Conservation (phyloP, 1,140 invertebrate genomes). For the Drosophila baimaii region DNA sequence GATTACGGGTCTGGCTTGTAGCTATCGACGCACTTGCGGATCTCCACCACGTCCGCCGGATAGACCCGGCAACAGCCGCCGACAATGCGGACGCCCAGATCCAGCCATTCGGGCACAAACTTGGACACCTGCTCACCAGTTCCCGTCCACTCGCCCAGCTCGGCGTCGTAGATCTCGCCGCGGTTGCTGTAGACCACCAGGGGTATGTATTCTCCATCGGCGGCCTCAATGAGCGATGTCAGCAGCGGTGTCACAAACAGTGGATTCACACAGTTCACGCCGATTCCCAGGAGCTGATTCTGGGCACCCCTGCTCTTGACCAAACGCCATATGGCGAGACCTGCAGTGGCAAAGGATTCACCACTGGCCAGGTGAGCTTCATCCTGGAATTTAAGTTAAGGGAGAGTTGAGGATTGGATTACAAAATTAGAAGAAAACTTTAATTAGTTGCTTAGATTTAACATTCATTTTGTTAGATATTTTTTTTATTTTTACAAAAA, state of each 20-base stretch:
- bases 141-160: conserved; percentile 86
- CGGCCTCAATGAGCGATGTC: conserved; percentile 79
- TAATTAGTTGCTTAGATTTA: too few relatives aligned
- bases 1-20: conserved; percentile 47
- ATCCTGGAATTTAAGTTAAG: conserved; percentile 84
- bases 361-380: conserved; percentile 89
- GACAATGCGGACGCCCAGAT: conserved; percentile 88
- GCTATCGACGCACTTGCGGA: conserved; percentile 84
- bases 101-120: conserved; percentile 88
- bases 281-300: conserved; percentile 88
- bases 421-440: neutral
- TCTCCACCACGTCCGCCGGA: conserved; percentile 87
- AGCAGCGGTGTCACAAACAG: conserved; percentile 86
- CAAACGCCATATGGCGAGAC: conserved; percentile 85
- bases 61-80: conserved; percentile 92
- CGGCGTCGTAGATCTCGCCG: conserved; percentile 86
- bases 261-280: conserved; percentile 93
- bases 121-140: conserved; percentile 85
- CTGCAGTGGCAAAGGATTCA: conserved; percentile 88
- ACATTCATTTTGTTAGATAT: too few relatives aligned
- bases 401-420: neutral
- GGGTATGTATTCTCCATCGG: conserved; percentile 29
- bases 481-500: too few relatives aligned
- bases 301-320: conserved; percentile 87
- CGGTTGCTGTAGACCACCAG: conserved; percentile 91